Base-by-base conservation (phyloP, 2,888 invertebrate species). In the Trissoscelio sp. region DNA sequence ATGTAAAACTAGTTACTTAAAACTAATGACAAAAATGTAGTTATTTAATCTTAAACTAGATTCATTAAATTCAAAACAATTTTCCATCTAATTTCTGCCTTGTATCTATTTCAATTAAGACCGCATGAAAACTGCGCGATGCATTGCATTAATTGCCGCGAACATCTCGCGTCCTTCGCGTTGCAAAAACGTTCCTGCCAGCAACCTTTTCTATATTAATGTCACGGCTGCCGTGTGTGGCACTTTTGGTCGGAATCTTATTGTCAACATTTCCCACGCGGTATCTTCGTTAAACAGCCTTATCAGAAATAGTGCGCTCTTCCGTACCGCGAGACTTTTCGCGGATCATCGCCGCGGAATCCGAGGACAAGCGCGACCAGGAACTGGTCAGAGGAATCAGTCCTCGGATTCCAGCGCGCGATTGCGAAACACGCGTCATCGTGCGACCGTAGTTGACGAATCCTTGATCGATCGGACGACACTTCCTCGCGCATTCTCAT, bases 261-360 rank as follows among this genome's bases (percentile, higher is more conserved):
- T 73, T 79, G 73, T 79, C 79, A 79, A 79, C 67, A 79, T 60
- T 73, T 79, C 67, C 73, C 79, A 67, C 60, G 53, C 34, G 42
- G 48, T 64, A 79, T 79, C 72, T 46, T 57, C 72, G 60, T 60
- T 69, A 77, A 77, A 77, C 58, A 77, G 14, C 14, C 16, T 74
- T 74, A 74, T 74, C 75, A 39, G 58, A 31, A 34, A 28, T 6
- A 2, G 31, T 39, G 42, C 28, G 55, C 22, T 51, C 51, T 60
- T 60, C 60, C 72, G 60, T 34, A 37, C 14, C 12, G 51, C 28
- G 37, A 31, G 51, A 81, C 67, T 72, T 77, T 75, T 85, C 85
- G 84, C 78, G 85, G 86, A 84, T 89, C 88, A 89, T 87, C 85
- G 84, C 37, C 75, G 53, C 83, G 85, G 89, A 89, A 89, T 89